phyloP scores from a whole-genome alignment of 2,113 vertebrate species.

The Alligator sinensis region DNA sequence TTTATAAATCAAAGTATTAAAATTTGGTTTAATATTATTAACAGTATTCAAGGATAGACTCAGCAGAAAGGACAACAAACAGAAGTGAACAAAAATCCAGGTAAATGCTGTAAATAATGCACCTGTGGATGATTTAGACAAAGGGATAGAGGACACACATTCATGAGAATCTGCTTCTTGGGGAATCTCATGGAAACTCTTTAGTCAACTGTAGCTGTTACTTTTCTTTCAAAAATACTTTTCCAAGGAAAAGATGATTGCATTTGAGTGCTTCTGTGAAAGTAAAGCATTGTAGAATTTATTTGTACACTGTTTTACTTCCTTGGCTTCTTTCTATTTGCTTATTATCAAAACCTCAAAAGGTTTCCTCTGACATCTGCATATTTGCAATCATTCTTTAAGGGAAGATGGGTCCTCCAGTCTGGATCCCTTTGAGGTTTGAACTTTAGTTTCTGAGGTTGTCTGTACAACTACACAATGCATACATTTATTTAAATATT shows the following conservation, averaged over 20 bases:
- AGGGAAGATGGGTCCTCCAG: background rate
- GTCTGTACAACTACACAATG: background rate
- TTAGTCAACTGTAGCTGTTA: background rate
- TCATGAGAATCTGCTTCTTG: background rate
- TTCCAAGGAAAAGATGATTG: too few species aligned
- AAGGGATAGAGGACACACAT: background rate
- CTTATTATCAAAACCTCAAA: background rate
- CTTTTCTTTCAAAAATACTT: too few species aligned
- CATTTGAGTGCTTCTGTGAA: background rate
- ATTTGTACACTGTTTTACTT: background rate
- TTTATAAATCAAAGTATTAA: background rate
- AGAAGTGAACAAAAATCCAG: slow-evolving; percentile 79
- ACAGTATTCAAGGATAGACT: slow-evolving; percentile 73
- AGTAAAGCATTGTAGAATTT: background rate
- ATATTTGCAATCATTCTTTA: background rate
- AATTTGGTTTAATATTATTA: background rate
- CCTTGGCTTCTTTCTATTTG: background rate
- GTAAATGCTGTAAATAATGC: slow-evolving; percentile 5
- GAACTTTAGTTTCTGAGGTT: background rate
- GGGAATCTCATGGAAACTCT: background rate
- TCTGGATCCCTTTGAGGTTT: background rate
- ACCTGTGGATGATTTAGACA: background rate
- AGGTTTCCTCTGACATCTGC: background rate
- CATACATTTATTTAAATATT: background rate
- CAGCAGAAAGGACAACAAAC: slow-evolving; percentile 38